phyloP scores from a whole-genome alignment of 1,140 invertebrate species.

The Zaprionus inermis region DNA sequence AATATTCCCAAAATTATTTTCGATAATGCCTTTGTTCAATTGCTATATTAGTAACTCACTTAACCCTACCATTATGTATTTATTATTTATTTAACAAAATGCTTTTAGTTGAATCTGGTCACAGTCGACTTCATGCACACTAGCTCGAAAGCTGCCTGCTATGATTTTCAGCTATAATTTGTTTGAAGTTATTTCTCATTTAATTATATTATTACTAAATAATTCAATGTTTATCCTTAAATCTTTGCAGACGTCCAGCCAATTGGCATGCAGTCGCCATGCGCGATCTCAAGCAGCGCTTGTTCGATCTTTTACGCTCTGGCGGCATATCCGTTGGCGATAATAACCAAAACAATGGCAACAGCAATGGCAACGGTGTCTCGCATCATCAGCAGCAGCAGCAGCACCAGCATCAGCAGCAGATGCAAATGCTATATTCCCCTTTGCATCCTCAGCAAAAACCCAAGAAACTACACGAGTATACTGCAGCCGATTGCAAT shows the following conservation, averaged over 20 bases:
- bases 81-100: background rate
- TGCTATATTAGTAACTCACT: background rate
- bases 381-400: constrained; percentile 26
- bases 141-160: background rate
- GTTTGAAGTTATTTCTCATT: no score
- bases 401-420: constrained; percentile 30
- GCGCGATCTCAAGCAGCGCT: constrained; percentile 81
- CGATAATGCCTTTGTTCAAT: background rate
- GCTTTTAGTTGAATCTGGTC: background rate
- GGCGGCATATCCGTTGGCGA: constrained; percentile 61
- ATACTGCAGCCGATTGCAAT: constrained; percentile 74
- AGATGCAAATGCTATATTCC: constrained; percentile 27
- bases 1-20: background rate
- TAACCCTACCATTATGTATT: background rate
- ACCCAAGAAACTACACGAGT: constrained; percentile 75
- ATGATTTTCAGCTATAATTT: background rate
- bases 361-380: constrained; percentile 20
- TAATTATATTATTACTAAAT: background rate
- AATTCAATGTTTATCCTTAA: background rate
- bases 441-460: constrained; percentile 34
- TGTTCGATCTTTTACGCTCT: constrained; percentile 76
- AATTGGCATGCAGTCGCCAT: constrained; percentile 48
- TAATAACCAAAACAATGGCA: constrained; percentile 37
- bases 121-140: background rate
- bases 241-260: constrained; percentile 19